phyloP scores from a whole-genome alignment of 2,113 vertebrate species.

The Scolopax mira region DNA sequence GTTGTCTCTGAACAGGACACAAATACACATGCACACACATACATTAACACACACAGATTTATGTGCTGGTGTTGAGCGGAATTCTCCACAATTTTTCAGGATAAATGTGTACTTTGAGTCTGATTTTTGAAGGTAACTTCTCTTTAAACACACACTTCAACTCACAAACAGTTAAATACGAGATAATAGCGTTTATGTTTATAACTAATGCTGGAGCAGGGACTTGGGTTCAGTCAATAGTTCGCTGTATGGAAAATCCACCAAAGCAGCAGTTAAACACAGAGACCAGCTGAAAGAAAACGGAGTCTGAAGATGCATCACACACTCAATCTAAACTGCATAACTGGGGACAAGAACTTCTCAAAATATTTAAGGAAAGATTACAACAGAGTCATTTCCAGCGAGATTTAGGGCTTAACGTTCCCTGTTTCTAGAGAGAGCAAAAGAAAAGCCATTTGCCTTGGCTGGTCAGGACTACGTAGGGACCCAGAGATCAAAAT shows the following conservation, averaged over 20 bases:
- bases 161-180: background rate
- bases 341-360: background rate
- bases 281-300: background rate
- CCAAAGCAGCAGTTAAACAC: background rate
- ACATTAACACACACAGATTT: background rate
- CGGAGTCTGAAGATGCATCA: background rate
- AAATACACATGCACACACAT: fast-evolving
- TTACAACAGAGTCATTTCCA: background rate
- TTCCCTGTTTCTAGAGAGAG: background rate
- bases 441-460: background rate
- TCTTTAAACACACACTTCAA: background rate
- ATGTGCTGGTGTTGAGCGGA: background rate
- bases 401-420: background rate
- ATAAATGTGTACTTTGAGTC: background rate
- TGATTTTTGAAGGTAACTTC: background rate
- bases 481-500: background rate
- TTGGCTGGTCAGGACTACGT: background rate
- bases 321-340: background rate
- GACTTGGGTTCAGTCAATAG: background rate
- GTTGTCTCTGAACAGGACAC: background rate
- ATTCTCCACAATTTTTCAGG: background rate
- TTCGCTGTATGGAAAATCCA: background rate
- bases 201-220: background rate
- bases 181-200: background rate
- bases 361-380: background rate